These are phyloP conservation scores for Erythrolamprus reginae DNA, from an alignment of 2,113 vertebrate species.

Conservation along the genomic window DNA sequence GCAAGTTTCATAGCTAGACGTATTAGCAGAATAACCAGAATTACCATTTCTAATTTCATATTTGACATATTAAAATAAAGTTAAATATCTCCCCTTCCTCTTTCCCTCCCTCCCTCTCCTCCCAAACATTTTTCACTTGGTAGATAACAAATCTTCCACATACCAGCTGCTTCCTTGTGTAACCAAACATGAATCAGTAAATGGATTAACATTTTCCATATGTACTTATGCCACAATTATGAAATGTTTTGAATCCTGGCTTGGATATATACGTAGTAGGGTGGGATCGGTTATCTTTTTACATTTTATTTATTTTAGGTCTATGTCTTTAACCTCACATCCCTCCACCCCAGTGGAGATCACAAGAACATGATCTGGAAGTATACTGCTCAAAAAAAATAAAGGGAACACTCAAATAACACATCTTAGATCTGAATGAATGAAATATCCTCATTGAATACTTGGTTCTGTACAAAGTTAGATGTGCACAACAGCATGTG, in stretches of 20 bases:
- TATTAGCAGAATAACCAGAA: constrained; percentile 42
- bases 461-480: no score
- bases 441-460: no score
- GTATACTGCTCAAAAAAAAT: no score
- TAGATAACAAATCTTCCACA: constrained; percentile 30
- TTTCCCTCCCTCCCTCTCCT: not conserved
- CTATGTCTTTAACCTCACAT: not conserved
- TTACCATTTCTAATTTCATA: not conserved
- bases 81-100: constrained; percentile 10
- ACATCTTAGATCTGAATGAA: no score
- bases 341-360: not conserved
- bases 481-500: no score
- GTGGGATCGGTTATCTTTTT: not conserved
- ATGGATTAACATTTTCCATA: constrained; percentile 48
- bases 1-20: constrained; percentile 40
- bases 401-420: no score
- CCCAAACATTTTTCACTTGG: constrained; percentile 9
- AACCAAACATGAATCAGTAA: constrained; percentile 49
- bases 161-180: constrained; percentile 49
- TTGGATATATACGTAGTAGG: not conserved
- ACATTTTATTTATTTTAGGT: not conserved
- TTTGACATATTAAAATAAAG: constrained; percentile 39
- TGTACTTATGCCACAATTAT: constrained; percentile 36
- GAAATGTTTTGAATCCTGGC: not conserved
- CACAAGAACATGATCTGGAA: not conserved